Evolutionary conservation across 1,140 invertebrate genomes (phyloP).

Genomic region (Aphaenogaster rudis): DNA sequence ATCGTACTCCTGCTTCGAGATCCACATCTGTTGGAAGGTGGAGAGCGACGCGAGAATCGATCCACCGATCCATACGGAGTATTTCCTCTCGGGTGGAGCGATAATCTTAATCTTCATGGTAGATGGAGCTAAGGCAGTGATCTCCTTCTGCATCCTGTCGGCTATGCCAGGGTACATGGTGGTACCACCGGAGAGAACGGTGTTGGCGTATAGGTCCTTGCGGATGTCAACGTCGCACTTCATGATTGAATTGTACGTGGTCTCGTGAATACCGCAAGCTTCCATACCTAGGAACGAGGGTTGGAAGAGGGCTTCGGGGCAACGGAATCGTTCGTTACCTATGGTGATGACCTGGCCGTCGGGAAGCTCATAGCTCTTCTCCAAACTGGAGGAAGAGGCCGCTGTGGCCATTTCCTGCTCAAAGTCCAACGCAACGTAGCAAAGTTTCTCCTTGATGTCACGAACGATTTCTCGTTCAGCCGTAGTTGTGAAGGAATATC

Average conservation of each 20-base stretch:
- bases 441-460: slow-evolving; percentile 97
- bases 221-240: slow-evolving; percentile 98
- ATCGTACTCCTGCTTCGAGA: slow-evolving; percentile 98
- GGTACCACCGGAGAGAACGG: slow-evolving; percentile 97
- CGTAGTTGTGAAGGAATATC: slow-evolving; percentile 98
- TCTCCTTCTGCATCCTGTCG: slow-evolving; percentile 93
- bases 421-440: slow-evolving; percentile 96
- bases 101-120: slow-evolving; percentile 95
- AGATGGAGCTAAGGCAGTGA: slow-evolving; percentile 91
- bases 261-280: slow-evolving; percentile 97
- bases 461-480: slow-evolving; percentile 98
- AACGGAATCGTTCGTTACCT: slow-evolving; percentile 98
- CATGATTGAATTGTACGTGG: slow-evolving; percentile 99
- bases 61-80: slow-evolving; percentile 95
- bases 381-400: slow-evolving; percentile 95
- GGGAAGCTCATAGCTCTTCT: slow-evolving; percentile 97
- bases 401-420: slow-evolving; percentile 98
- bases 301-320: slow-evolving; percentile 98
- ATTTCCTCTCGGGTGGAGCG: slow-evolving; percentile 94
- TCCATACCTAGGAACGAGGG: slow-evolving; percentile 98
- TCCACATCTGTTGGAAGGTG: slow-evolving; percentile 98
- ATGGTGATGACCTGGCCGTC: slow-evolving; percentile 98
- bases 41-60: slow-evolving; percentile 95
- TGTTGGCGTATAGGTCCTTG: slow-evolving; percentile 98
- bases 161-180: slow-evolving; percentile 98